These are phyloP conservation scores for Semnornis frantzii DNA, from an alignment of 2,113 vertebrate species.

Conservation along the genomic window DNA sequence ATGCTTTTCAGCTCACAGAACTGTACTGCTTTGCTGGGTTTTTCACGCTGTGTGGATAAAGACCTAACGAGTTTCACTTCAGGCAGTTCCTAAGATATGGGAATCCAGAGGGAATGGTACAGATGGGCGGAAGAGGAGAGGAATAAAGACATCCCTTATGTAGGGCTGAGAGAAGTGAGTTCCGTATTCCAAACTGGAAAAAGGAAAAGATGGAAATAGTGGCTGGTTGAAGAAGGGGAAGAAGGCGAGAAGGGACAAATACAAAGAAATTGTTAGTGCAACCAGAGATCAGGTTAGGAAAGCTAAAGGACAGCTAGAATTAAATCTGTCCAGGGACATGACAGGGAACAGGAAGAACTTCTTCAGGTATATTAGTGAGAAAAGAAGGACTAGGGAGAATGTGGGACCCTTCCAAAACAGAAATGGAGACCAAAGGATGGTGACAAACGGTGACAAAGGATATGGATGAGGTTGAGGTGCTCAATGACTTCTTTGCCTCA, in stretches of 20 bases:
- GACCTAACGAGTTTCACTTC: not conserved
- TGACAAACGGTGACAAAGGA: too few relatives aligned
- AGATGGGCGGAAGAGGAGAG: not conserved
- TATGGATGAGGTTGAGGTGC: too few relatives aligned
- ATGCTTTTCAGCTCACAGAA: not conserved
- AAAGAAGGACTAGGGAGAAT: too few relatives aligned
- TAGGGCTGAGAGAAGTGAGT: not conserved
- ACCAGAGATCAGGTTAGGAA: too few relatives aligned
- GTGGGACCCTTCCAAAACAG: too few relatives aligned
- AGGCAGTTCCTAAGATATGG: not conserved
- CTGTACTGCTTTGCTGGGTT: not conserved
- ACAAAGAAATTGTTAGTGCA: too few relatives aligned
- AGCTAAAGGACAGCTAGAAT: too few relatives aligned
- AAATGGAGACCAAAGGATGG: too few relatives aligned
- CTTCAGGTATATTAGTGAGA: too few relatives aligned
- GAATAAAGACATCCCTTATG: not conserved
- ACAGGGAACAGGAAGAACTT: too few relatives aligned
- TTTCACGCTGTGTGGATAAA: not conserved
- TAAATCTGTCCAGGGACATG: too few relatives aligned
- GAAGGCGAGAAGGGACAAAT: not conserved
- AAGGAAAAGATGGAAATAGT: not conserved
- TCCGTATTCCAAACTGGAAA: not conserved
- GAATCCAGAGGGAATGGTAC: not conserved
- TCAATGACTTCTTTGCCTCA: too few relatives aligned
- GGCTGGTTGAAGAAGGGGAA: not conserved